Evolutionary conservation across 2,888 invertebrate species (phyloP), one percentile per base, ranked within the genome.

Genomic region (Cantharis nigra): DNA sequence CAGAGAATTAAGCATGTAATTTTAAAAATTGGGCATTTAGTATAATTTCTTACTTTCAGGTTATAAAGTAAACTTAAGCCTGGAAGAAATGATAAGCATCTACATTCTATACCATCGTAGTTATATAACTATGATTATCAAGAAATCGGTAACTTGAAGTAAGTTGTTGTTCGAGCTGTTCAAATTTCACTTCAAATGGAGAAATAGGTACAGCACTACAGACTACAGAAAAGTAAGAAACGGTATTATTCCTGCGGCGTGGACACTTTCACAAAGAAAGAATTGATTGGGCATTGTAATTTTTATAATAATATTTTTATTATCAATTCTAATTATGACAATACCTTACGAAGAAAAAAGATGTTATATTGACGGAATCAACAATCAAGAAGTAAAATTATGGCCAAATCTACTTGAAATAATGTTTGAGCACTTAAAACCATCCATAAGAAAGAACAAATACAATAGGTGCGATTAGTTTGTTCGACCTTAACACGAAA

Each of bases 351-450:
- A 49, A 49, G n/a, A 49, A 49, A 49, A 49, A n/a, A 0, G 5
- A 49, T 67, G 65, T 69, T 62, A 16, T 33, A 72, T 67, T 67
- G 49, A 33, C 65, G 30, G 18, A 74, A 74, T 69, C 28, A 62
- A 63, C 65, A 67, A 23, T 23, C 23, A 2, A 67, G 13, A 69
- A 69, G 69, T 69, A 69, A 63, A 74, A 72, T 33, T 69, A 74
- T 69, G 69, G 28, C 28, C 63, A 28, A 49, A 69, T 63, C 69
- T 74, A 69, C 73, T 74, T 74, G 73, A 74, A 74, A 74, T 74
- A 74, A 74, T 69, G 33, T 67, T 72, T 63, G 49, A 23, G 16
- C 18, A 69, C 65, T 70, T 33, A 33, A 70, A 70, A 70, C 33
- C 67, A 26, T 73, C 62, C 73, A 67, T 26, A 63, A 63, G 69